Base-by-base conservation (phyloP, 2,888 invertebrate genomes). In the Dichetophora obliterata region DNA sequence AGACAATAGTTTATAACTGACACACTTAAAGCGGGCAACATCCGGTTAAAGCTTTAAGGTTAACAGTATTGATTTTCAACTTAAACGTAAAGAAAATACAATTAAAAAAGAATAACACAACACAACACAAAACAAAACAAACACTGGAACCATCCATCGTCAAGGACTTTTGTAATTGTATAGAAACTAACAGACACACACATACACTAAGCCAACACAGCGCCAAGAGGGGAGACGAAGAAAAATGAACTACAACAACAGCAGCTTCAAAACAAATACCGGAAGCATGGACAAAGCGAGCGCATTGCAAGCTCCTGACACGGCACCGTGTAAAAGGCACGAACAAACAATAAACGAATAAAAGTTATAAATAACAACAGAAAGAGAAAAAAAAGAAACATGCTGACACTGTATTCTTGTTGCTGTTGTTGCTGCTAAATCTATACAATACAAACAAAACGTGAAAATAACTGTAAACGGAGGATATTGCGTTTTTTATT, bases 131-230 rank as follows among this genome's bases (percentile, higher is more conserved):
- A 19, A 72, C 11, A 37, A 61, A 73, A 19, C 8, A 50, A 50
- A 19, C 31, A 1, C n/a, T 16, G 5, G 24, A 71, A 63, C 43
- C n/a, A 68, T 43, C 37, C 59, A 48, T 57, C 57, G 75, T 48
- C 70, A 75, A 75, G 75, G 75, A 70, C 75, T 75, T 50, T 59
- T 63, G 66, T 70, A 76, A 50, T 48, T 11, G 65, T 16, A 27
- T 52, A 65, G 50, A 75, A 70, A 61, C 31, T 48, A 48, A 50
- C 70, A 43, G 27, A 76, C 70, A 70, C 57, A 59, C 59, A 61
- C 72, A 73, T 14, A 48, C 61, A 61, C 3, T 16, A 9, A 2
- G 54, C 2, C 19, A 19, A 16, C 54, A 54, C 6, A 37, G 66
- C 5, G 66, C 8, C 43, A 43, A 43, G 1, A 43, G 43, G 2